These are phyloP conservation scores for Diglossa cyanea DNA, from an alignment of 2,797 vertebrate species.

Conservation along the genomic window DNA sequence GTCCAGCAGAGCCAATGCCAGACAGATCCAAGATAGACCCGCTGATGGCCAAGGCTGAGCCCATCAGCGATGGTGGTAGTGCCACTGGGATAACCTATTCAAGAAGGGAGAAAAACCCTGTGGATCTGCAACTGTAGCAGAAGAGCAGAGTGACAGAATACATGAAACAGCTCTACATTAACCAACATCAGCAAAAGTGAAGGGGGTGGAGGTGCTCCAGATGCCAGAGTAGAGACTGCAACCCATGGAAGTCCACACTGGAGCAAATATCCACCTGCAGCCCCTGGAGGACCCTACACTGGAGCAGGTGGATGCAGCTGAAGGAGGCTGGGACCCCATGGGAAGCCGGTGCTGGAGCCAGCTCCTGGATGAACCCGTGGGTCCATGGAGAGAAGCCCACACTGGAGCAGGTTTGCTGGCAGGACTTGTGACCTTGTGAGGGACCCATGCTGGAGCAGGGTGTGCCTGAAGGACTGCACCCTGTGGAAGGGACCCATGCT, in stretches of 20 bases:
- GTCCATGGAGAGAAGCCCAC: neutral
- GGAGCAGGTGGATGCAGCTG: neutral
- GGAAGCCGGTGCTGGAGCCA: neutral
- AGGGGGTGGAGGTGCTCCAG: neutral
- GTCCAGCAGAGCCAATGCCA: neutral
- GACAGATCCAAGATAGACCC: neutral
- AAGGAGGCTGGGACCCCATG: neutral
- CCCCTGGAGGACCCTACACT: neutral
- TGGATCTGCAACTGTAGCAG: neutral
- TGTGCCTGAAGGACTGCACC: neutral
- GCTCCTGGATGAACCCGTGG: neutral
- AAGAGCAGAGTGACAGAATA: neutral
- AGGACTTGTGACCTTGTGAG: neutral
- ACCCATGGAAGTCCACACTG: neutral
- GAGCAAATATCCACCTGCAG: neutral
- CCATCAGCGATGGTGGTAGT: neutral
- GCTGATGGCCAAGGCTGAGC: neutral
- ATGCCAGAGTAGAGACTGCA: neutral
- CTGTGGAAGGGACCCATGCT: neutral
- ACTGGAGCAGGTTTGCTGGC: neutral
- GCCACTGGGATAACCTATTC: accelerated
- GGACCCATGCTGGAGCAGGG: neutral
- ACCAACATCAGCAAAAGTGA: neutral
- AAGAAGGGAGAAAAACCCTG: neutral
- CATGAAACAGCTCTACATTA: neutral